phyloP scores from a whole-genome alignment of 1,140 invertebrate species.

The Caenorhabditis remanei region DNA sequence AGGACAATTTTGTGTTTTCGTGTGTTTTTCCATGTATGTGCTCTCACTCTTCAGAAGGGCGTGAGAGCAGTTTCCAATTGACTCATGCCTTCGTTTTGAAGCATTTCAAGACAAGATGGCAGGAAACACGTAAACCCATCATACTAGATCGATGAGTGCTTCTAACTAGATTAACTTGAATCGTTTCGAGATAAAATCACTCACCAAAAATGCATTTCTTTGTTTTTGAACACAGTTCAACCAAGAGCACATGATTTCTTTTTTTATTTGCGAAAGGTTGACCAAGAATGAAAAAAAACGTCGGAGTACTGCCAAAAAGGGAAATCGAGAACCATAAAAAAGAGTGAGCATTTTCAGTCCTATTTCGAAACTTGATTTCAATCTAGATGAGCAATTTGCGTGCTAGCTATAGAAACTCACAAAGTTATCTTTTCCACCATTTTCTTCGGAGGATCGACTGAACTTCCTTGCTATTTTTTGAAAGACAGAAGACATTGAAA shows the following conservation, averaged over 20 bases:
- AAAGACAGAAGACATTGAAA: constrained; percentile 24
- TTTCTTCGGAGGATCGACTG: background rate
- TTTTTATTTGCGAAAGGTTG: background rate
- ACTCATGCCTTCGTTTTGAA: constrained; percentile 30
- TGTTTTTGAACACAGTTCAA: constrained; percentile 13
- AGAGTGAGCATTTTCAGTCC: background rate
- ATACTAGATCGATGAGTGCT: too few relatives aligned
- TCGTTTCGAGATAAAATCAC: background rate
- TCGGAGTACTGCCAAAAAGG: constrained; percentile 2
- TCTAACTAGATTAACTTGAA: too few relatives aligned
- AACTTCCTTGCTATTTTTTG: constrained; percentile 43
- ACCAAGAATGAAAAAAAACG: background rate
- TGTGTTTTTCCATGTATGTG: constrained; percentile 36
- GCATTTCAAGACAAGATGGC: background rate
- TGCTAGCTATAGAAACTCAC: background rate
- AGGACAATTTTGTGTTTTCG: constrained; percentile 46
- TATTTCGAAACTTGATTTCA: constrained; percentile 1
- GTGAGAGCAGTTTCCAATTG: constrained; percentile 50
- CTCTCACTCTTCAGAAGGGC: constrained; percentile 40
- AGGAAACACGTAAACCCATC: too few relatives aligned
- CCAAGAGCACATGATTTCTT: constrained; percentile 27
- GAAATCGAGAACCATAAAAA: constrained; percentile 9
- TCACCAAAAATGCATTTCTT: background rate
- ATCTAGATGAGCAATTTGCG: background rate
- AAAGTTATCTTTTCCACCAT: background rate